phyloP scores from a whole-genome alignment of 2,888 invertebrate species.

The Dicranocentrus wangi region DNA sequence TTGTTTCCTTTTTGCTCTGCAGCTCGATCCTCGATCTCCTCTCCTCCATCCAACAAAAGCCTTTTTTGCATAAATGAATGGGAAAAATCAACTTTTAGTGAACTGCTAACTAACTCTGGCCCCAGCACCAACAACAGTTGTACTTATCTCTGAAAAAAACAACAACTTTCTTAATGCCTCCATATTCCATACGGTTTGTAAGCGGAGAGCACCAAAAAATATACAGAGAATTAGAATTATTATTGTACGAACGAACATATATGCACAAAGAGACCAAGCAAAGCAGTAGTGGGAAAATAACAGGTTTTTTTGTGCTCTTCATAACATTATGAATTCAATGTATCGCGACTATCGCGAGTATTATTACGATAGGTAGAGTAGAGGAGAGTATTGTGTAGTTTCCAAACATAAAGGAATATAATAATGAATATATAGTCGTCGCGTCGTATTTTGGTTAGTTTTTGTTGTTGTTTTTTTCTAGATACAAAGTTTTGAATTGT shows the following conservation, averaged over 20 bases:
- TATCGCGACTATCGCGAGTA: not conserved
- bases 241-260: not conserved
- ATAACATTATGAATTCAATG: not conserved
- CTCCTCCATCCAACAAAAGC: constrained; percentile 5
- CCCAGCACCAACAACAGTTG: not conserved
- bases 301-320: constrained; percentile 16
- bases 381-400: constrained; percentile 8
- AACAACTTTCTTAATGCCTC: constrained; percentile 9
- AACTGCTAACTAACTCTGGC: constrained; percentile 5
- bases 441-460: not conserved
- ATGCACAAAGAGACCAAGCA: not conserved
- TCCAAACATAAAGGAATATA: not conserved
- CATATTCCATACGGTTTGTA: not conserved
- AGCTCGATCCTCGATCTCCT: no score
- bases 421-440: not conserved
- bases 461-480: not conserved
- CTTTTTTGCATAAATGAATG: constrained; percentile 24
- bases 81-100: constrained; percentile 26
- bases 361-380: not conserved
- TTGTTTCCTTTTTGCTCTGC: not conserved
- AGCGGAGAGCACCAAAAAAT: no score
- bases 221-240: no score
- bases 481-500: not conserved
- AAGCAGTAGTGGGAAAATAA: constrained; percentile 22
- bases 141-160: not conserved